phyloP scores from a whole-genome alignment of 2,113 vertebrate species.

The Anarhynchus alexandrinus region DNA sequence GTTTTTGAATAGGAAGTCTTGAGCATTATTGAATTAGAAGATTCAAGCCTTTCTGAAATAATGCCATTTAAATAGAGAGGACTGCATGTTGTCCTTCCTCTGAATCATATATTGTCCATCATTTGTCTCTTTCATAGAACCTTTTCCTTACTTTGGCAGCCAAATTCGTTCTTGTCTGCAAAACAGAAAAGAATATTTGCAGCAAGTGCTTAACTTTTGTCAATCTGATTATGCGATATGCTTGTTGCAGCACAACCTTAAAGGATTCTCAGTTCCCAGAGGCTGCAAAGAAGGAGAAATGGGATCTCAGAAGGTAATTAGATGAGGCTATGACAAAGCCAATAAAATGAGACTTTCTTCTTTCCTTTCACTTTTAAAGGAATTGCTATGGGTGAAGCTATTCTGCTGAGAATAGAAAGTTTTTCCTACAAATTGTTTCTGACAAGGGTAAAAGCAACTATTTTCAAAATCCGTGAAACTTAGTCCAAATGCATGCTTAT shows the following conservation, averaged over 20 bases:
- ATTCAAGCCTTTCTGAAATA: neutral
- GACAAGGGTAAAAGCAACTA: neutral
- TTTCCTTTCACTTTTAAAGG: neutral
- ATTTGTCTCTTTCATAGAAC: neutral
- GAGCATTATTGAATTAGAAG: neutral
- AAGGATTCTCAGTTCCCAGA: neutral
- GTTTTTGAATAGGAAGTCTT: neutral
- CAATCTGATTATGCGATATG: neutral
- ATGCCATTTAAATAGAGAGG: neutral
- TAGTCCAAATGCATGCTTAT: neutral
- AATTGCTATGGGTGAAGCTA: neutral
- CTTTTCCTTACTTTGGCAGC: neutral
- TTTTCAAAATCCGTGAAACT: neutral
- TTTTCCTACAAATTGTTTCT: neutral
- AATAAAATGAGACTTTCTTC: neutral
- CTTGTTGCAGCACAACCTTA: neutral
- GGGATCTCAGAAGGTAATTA: neutral
- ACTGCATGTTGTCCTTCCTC: neutral
- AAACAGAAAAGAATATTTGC: neutral
- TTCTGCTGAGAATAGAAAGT: neutral
- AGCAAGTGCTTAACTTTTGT: neutral
- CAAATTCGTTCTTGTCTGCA: neutral
- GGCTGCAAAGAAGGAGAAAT: neutral
- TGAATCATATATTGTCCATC: neutral
- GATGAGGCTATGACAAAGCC: neutral